Conservation (phyloP, 2,888 invertebrate species). For the Drosophila barbarae region DNA sequence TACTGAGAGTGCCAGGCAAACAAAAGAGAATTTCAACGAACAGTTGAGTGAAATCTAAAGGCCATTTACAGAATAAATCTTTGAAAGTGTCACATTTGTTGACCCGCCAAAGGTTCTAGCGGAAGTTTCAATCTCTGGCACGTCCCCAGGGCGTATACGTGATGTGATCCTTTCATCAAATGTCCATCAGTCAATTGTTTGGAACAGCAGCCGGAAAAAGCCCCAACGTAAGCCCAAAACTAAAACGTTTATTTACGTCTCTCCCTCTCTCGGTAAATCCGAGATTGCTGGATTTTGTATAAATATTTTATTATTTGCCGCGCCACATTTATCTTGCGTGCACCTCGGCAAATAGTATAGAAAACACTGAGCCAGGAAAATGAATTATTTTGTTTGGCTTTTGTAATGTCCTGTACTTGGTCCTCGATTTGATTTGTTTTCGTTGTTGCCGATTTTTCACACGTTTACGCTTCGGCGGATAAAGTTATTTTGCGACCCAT, state of each 20-base stretch:
- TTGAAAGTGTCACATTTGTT: slow-evolving; percentile 36
- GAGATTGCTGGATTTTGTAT: slow-evolving; percentile 22
- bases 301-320: slow-evolving; percentile 34
- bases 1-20: neutral
- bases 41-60: slow-evolving; percentile 10
- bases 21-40: neutral
- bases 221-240: slow-evolving; percentile 9
- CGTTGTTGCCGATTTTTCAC: slow-evolving; percentile 17
- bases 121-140: slow-evolving; percentile 32
- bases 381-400: slow-evolving; percentile 29
- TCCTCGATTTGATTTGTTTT: slow-evolving; percentile 21
- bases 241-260: slow-evolving; percentile 5
- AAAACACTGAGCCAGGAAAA: slow-evolving; percentile 5
- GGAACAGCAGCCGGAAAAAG: slow-evolving; percentile 6
- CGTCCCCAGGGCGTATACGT: slow-evolving; percentile 41
- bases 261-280: neutral
- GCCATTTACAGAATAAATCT: slow-evolving; percentile 35
- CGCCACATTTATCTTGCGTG: slow-evolving; percentile 32
- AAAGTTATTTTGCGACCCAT: slow-evolving; percentile 20
- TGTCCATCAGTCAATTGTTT: slow-evolving; percentile 44
- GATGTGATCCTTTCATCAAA: slow-evolving; percentile 45
- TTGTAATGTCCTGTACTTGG: slow-evolving; percentile 1
- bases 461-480: slow-evolving; percentile 6
- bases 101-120: slow-evolving; percentile 20
- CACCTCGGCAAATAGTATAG: neutral